phyloP scores from a whole-genome alignment of 1,140 invertebrate genomes.

The Anoplolepis gracilipes region DNA sequence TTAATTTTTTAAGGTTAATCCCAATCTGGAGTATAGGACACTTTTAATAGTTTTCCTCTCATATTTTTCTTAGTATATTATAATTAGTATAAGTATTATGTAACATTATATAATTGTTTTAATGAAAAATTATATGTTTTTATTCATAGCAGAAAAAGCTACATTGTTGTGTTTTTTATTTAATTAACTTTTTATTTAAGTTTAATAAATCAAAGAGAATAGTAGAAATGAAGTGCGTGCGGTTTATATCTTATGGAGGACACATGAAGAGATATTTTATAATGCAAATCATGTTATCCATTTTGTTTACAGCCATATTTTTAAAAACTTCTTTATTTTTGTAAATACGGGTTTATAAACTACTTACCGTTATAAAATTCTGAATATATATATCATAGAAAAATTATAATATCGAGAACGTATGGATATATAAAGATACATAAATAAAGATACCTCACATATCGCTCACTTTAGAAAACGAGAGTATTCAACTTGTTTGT shows the following conservation, averaged over 20 bases:
- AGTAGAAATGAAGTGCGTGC: not conserved
- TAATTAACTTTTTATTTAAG: no score
- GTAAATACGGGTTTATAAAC: slow-evolving; percentile 48
- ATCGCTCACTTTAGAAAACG: slow-evolving; percentile 21
- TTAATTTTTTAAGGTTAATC: not conserved
- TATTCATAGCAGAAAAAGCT: not conserved
- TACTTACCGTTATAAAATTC: slow-evolving; percentile 73
- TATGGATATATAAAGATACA: slow-evolving; percentile 28
- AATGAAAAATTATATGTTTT: not conserved
- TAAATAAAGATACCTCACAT: slow-evolving; percentile 50
- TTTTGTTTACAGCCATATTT: slow-evolving; percentile 39
- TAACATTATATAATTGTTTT: slow-evolving; percentile 24
- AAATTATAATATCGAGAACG: slow-evolving; percentile 41
- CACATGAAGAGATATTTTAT: slow-evolving; percentile 28
- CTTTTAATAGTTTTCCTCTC: not conserved
- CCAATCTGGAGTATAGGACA: not conserved
- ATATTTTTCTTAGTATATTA: not conserved
- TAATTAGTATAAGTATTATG: no score
- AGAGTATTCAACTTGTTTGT: slow-evolving; percentile 66
- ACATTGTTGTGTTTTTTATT: not conserved
- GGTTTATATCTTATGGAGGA: slow-evolving; percentile 27
- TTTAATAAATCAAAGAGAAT: not conserved
- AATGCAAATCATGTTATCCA: slow-evolving; percentile 52
- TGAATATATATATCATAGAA: slow-evolving; percentile 51
- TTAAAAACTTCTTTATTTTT: slow-evolving; percentile 64